Conservation (phyloP, 2,888 invertebrate species). For the Mythimna albipuncta region DNA sequence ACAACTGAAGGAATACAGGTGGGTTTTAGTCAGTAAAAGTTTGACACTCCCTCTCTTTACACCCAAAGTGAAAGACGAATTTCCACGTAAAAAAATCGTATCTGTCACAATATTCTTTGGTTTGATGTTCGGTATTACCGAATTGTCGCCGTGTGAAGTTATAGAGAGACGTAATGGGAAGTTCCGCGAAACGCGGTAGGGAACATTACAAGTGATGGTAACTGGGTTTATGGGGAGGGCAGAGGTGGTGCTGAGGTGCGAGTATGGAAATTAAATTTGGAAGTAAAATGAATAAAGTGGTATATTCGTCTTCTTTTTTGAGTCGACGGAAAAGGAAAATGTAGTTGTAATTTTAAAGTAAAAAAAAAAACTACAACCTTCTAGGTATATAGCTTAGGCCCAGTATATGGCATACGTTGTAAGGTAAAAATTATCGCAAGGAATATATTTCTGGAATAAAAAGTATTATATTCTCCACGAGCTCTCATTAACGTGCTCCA, state of each 20-base stretch:
- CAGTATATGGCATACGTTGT: background rate
- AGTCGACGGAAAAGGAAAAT: background rate
- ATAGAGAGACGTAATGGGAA: conserved; percentile 51
- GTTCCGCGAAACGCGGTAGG: conserved; percentile 27
- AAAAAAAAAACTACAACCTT: too few species aligned
- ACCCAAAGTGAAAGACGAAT: too few species aligned
- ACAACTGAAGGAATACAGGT: too few species aligned
- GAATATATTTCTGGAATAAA: too few species aligned
- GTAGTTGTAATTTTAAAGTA: too few species aligned
- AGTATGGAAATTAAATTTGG: background rate
- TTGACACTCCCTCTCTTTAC: too few species aligned
- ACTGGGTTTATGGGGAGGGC: conserved; percentile 12
- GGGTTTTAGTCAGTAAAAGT: too few species aligned
- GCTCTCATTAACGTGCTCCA: too few species aligned
- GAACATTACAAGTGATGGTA: conserved; percentile 42
- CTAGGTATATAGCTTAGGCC: background rate
- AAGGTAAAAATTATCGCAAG: too few species aligned
- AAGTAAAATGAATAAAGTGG: background rate
- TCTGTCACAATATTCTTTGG: conserved; percentile 50
- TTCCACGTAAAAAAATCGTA: background rate
- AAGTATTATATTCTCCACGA: too few species aligned
- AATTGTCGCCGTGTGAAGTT: conserved; percentile 56
- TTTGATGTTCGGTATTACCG: conserved; percentile 44
- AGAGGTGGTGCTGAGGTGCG: background rate
- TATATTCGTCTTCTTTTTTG: background rate